A percentile compares a stretch with the other conserved stretches of the same genome.
Conservation (phyloP, 1,140 invertebrate species). For the Drosophila athabasca region DNA sequence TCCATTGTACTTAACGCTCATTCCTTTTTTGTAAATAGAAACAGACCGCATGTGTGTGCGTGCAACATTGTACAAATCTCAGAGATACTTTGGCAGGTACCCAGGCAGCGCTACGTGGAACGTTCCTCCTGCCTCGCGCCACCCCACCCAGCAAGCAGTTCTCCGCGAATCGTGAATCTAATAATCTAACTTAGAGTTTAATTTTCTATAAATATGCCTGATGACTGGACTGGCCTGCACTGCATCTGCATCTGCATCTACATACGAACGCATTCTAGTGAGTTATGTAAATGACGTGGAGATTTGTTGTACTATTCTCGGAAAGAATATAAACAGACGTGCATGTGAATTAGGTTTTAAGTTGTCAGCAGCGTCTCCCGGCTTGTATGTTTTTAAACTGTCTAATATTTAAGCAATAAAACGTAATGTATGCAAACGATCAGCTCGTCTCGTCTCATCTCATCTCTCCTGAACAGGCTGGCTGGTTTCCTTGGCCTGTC, state of each 20-base stretch:
- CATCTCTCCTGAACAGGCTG: slow-evolving; percentile 1
- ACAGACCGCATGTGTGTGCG: slow-evolving; percentile 1
- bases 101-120: no score
- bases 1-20: slow-evolving; percentile 41
- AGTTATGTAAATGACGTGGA: slow-evolving; percentile 66
- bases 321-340: slow-evolving; percentile 69
- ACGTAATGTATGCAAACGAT: slow-evolving; percentile 45
- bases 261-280: slow-evolving; percentile 19
- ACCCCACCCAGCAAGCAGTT: slow-evolving; percentile 2
- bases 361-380: slow-evolving; percentile 60
- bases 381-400: slow-evolving; percentile 56
- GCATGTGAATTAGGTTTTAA: slow-evolving; percentile 76
- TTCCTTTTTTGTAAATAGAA: slow-evolving; percentile 36
- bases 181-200: slow-evolving; percentile 42
- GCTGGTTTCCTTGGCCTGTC: neutral
- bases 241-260: slow-evolving; percentile 17
- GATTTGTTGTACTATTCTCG: slow-evolving; percentile 42
- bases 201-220: slow-evolving; percentile 15
- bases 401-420: slow-evolving; percentile 77
- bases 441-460: slow-evolving; percentile 30
- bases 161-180: slow-evolving; percentile 38
- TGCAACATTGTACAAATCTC: slow-evolving; percentile 42
- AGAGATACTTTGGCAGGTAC: slow-evolving; percentile 1
- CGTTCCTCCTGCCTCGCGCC: no score
- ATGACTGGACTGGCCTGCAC: slow-evolving; percentile 22